Conservation (phyloP, 2,888 invertebrate species). For the Spilosoma lubricipeda region DNA sequence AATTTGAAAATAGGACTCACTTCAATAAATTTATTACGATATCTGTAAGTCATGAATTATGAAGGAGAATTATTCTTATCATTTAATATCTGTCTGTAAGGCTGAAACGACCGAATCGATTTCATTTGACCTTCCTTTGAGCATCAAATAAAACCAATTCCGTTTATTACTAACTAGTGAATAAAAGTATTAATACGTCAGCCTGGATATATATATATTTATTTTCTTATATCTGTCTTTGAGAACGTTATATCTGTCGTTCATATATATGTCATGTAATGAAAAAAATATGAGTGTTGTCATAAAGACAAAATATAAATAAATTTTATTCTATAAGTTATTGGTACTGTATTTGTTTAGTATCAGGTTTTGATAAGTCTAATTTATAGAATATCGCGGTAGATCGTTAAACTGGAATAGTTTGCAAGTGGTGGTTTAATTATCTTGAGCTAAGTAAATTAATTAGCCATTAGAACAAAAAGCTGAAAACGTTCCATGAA, state of each 20-base stretch:
- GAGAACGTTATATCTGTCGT: constrained; percentile 1
- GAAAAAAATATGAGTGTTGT: background rate
- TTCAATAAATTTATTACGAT: background rate
- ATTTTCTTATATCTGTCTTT: constrained; percentile 13
- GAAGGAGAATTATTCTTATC: background rate
- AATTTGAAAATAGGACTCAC: background rate
- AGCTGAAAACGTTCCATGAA: background rate
- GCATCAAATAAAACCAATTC: constrained; percentile 31
- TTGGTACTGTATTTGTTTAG: background rate
- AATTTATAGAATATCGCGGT: background rate
- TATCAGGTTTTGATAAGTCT: background rate
- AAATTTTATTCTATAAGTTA: background rate
- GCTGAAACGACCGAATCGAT: constrained; percentile 26
- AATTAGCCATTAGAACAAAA: too few species aligned
- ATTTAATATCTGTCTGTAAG: constrained; percentile 11
- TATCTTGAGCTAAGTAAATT: too few species aligned
- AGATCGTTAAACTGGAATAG: background rate
- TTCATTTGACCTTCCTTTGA: constrained; percentile 32
- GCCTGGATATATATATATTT: constrained; percentile 10
- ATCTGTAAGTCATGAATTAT: constrained; percentile 4
- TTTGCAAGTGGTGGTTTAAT: background rate
- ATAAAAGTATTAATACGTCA: constrained; percentile 24
- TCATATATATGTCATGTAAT: constrained; percentile 11
- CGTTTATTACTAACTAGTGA: constrained; percentile 31
- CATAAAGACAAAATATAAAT: background rate